phyloP scores from a whole-genome alignment of 2,888 invertebrate genomes.

The Lasioglossum marginatum region DNA sequence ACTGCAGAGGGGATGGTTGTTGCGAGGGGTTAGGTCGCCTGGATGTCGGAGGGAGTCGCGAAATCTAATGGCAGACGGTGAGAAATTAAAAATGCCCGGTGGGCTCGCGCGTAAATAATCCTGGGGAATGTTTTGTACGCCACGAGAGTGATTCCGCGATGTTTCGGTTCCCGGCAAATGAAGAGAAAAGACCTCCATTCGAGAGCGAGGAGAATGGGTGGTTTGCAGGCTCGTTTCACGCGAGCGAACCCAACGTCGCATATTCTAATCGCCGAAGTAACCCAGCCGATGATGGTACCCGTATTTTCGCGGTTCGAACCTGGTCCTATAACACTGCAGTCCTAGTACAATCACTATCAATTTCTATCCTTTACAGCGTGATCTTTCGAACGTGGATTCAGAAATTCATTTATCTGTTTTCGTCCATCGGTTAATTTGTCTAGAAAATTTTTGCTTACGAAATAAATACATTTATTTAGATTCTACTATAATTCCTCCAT shows the following conservation, averaged over 20 bases:
- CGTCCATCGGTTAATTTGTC: no score
- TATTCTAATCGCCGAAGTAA: slow-evolving; percentile 38
- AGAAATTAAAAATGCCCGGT: slow-evolving; percentile 71
- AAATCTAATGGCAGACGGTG: slow-evolving; percentile 53
- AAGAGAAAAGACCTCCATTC: slow-evolving; percentile 20
- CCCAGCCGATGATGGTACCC: slow-evolving; percentile 32
- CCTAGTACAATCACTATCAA: no score
- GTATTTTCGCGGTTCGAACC: slow-evolving; percentile 33
- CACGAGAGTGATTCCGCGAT: slow-evolving; percentile 35
- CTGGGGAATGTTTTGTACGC: slow-evolving; percentile 45
- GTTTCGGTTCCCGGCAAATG: slow-evolving; percentile 32
- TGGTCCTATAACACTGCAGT: background rate
- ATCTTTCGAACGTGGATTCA: no score
- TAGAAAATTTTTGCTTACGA: no score
- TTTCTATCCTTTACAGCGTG: background rate
- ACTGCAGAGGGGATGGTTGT: background rate
- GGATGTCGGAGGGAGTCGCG: slow-evolving; percentile 7
- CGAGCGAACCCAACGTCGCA: slow-evolving; percentile 6
- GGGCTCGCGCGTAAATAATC: slow-evolving; percentile 48
- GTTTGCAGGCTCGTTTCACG: slow-evolving; percentile 32
- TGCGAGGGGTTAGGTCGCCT: slow-evolving; percentile 17
- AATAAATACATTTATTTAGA: no score
- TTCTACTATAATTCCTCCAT: no score
- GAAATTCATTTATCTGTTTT: no score
- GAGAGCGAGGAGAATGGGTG: slow-evolving; percentile 6